Base-by-base conservation (phyloP, 2,797 vertebrate genomes). In the Silurus aristotelis region DNA sequence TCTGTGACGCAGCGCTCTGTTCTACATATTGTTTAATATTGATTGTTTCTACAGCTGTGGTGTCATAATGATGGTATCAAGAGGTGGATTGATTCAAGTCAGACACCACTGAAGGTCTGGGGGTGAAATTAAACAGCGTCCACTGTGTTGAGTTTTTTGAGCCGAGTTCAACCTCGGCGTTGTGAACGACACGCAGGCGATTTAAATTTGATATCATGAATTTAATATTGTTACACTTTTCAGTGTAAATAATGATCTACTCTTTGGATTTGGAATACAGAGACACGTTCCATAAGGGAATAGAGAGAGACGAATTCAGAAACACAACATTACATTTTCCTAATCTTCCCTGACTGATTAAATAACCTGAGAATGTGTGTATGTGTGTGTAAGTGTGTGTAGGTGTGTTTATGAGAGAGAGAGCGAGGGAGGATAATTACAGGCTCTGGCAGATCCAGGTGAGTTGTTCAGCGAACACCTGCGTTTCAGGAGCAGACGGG, bases 391-490 rank as follows among this genome's bases (percentile, higher is more conserved):
- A 8, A n/a, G 70, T n/a, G 27, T 38, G 56, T 38, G 27, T 48
- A 20, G 15, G 10, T 46, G 10, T 83, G 56, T 55, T 48, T 56
- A 66, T 27, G 38, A 52, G 66, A 58, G 66, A 58, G 27, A 55
- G 84, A 38, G 19, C 22, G 46, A 13, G 56, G 31, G 84, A 81
- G 72, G 75, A 70, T 88, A 86, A 88, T 88, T 79, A 86, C 85
- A 86, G 85, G 71, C 68, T 79, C 5, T 15, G 72, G 56, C 10
- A 17, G 22, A 55, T 64, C 67, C 56, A 80, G 68, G 80, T 85
- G 87, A 60, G 77, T 7, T 63, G 31, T 61, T 75, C 52, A 17
- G 56, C 38, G 20, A 14, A 83, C 80, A 83, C 81, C 81, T 71
- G 85, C 13, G n/a, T 38, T 15, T 55, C 60, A 48, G 20, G 46